phyloP scores from a whole-genome alignment of 92 coral and sea anemone species.

The Isaurus tuberculatus region DNA sequence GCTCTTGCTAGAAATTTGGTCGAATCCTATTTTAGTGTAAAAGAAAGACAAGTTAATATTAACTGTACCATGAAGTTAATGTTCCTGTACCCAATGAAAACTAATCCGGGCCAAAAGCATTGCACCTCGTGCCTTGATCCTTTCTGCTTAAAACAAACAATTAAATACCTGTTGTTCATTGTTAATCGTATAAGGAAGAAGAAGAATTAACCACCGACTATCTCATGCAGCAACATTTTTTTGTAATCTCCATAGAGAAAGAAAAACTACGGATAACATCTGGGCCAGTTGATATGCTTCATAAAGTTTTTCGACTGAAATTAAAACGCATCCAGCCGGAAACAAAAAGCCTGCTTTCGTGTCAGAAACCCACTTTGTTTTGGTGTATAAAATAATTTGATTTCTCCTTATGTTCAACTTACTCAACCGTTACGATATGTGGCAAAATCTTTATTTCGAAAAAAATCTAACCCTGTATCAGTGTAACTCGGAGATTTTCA shows the following conservation, averaged over 20 bases:
- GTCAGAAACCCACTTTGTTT: background rate
- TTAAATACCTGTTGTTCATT: constrained; percentile 13
- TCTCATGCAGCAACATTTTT: constrained; percentile 42
- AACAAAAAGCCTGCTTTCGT: background rate
- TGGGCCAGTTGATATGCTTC: constrained; percentile 22
- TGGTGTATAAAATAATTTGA: background rate
- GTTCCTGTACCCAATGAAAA: background rate
- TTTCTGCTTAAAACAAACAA: background rate
- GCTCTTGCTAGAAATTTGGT: too few relatives aligned
- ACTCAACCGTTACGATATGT: too few relatives aligned
- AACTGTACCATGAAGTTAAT: background rate
- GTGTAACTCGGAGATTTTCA: background rate
- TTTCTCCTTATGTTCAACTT: background rate
- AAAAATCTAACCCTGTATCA: too few relatives aligned
- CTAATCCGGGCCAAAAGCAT: background rate
- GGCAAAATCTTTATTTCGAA: too few relatives aligned
- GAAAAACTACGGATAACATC: constrained; percentile 17
- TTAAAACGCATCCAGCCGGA: background rate
- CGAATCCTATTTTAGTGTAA: too few relatives aligned
- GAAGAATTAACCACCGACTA: constrained; percentile 18
- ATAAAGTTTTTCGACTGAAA: background rate
- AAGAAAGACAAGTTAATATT: background rate
- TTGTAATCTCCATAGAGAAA: background rate
- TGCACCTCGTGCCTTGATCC: constrained; percentile 5
- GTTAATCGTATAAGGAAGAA: background rate